These are phyloP conservation scores for Lacanobia wlatinum DNA, from an alignment of 2,888 invertebrate genomes.

Conservation along the genomic window DNA sequence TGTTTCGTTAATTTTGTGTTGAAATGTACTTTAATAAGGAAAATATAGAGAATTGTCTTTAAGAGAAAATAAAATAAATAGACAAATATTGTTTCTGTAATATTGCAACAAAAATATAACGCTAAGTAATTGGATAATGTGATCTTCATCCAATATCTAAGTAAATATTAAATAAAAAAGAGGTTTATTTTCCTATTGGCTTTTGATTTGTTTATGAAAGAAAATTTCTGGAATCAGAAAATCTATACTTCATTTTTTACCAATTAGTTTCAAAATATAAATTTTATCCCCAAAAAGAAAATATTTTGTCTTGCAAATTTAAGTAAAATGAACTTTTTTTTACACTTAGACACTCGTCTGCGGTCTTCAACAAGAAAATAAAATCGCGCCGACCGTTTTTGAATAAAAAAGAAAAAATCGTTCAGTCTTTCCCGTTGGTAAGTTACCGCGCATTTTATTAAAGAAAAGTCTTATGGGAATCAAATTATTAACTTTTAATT, in stretches of 20 bases:
- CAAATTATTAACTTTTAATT: conserved; percentile 84
- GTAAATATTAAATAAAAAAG: no score
- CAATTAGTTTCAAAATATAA: neutral
- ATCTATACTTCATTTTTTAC: no score
- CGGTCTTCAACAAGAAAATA: conserved; percentile 37
- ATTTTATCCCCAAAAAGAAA: neutral
- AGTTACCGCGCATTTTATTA: conserved; percentile 68
- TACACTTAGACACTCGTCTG: conserved; percentile 36
- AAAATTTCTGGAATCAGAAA: neutral
- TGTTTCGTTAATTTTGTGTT: conserved; percentile 52
- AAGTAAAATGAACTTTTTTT: neutral
- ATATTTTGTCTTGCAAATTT: neutral
- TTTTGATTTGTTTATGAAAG: neutral
- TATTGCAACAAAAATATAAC: neutral
- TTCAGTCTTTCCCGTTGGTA: conserved; percentile 48
- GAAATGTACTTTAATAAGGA: conserved; percentile 28
- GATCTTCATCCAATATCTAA: no score
- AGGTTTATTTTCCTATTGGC: no score
- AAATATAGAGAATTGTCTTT: neutral
- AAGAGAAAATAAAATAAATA: no score
- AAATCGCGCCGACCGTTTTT: conserved; percentile 50
- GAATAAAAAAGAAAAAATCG: conserved; percentile 41
- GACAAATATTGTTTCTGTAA: no score
- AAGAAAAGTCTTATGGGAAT: conserved; percentile 76
- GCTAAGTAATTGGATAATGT: neutral